These are phyloP conservation scores for Euura lappo DNA, from an alignment of 1,140 invertebrate species.

Conservation along the genomic window DNA sequence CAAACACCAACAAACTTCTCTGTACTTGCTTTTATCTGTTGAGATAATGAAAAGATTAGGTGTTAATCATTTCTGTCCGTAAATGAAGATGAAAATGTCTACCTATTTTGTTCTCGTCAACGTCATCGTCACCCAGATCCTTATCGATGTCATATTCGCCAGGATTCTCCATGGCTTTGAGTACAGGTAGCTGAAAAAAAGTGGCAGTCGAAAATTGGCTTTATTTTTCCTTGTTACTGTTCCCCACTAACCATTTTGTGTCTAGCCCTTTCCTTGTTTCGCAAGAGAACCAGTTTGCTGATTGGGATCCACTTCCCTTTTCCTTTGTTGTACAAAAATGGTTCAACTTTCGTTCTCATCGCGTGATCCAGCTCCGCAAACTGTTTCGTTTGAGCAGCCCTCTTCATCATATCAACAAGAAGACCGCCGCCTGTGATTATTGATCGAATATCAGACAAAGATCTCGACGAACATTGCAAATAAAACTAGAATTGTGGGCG, in stretches of 20 bases:
- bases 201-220: neutral
- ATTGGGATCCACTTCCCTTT: slow-evolving; percentile 88
- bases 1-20: slow-evolving; percentile 92
- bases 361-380: slow-evolving; percentile 89
- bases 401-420: slow-evolving; percentile 92
- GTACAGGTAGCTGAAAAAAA: slow-evolving; percentile 67
- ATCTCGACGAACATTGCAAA: too few species aligned
- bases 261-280: slow-evolving; percentile 85
- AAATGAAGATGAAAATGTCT: slow-evolving; percentile 7
- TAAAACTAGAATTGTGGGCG: too few species aligned
- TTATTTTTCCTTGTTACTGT: neutral
- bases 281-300: slow-evolving; percentile 81
- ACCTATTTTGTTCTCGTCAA: slow-evolving; percentile 55
- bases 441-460: neutral
- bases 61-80: too few species aligned
- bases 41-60: neutral
- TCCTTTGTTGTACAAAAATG: slow-evolving; percentile 93
- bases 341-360: slow-evolving; percentile 88
- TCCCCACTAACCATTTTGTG: slow-evolving; percentile 73
- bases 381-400: slow-evolving; percentile 86
- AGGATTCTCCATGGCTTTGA: slow-evolving; percentile 80
- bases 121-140: slow-evolving; percentile 57
- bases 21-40: slow-evolving; percentile 71
- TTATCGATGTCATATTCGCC: slow-evolving; percentile 83
- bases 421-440: slow-evolving; percentile 78